Base-by-base conservation (phyloP, 2,888 invertebrate genomes). In the Archaeoteleia sp. region DNA sequence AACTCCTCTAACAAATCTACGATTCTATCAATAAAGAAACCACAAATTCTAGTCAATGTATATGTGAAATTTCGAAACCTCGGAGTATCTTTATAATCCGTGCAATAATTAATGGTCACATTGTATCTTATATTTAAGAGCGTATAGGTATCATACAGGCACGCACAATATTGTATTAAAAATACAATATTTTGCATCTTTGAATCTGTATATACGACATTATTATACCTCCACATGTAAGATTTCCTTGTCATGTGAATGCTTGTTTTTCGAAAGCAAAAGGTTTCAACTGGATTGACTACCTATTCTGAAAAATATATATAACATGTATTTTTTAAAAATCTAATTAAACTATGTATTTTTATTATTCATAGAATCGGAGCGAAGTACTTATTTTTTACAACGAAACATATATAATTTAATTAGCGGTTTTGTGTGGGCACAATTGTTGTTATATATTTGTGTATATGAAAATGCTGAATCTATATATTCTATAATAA, bases 401-500 rank as follows among this genome's bases (percentile, higher is more conserved):
- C 20, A 17, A 15, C 10, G 39, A 61, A 48, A 48, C 48, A 40
- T 53, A 46, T 61, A 34, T 46, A 45, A 34, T 53, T 39, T 32
- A 23, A 39, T 48, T 57, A 57, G 46, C 40, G n/a, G 32, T 37
- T 60, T 60, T 51, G 13, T 49, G 51, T 49, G 27, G 14, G 30
- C 29, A 54, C 17, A 54, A 42, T 34, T 54, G 54, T 34, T 43
- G n/a, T 29, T 29, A 49, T 20, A 60, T 60, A 60, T 49, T 49
- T 49, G 42, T 60, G 58, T 60, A 60, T 45, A 60, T 42, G 48
- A 58, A 57, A 39, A 58, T 34, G 46, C 14, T 46, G 46, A 61
- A 61, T 61, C 61, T 61, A 61, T 61, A 53, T 61, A 61, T 61
- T 62, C 62, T 40, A 62, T 54, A 62, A 54, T 62, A 62, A 62